Evolutionary conservation across 1,140 invertebrate genomes (phyloP).

Genomic region (Papilio aristodemus): DNA sequence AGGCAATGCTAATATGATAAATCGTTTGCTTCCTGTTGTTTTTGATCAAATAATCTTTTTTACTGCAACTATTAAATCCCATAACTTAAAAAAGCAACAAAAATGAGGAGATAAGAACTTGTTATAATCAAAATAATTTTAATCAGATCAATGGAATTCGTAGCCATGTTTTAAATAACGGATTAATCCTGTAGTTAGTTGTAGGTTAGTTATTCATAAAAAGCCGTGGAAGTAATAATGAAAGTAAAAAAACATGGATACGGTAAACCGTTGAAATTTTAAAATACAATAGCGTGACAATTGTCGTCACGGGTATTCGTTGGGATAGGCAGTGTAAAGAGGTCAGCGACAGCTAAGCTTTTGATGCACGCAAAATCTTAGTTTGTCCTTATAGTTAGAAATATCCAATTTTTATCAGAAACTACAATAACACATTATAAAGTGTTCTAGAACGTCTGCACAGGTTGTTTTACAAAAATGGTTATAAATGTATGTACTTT

Average conservation of each 20-base stretch:
- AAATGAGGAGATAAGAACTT: too few relatives aligned
- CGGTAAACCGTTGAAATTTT: slow-evolving; percentile 20
- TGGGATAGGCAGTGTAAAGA: slow-evolving; percentile 21
- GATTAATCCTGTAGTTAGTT: too few relatives aligned
- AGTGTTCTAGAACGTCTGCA: neutral
- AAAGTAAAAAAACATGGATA: slow-evolving; percentile 21
- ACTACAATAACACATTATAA: neutral
- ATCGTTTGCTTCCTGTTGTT: too few relatives aligned
- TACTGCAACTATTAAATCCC: too few relatives aligned
- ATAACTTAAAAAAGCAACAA: too few relatives aligned
- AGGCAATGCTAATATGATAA: neutral
- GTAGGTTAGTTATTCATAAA: too few relatives aligned
- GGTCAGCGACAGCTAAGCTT: neutral
- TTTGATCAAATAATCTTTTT: too few relatives aligned
- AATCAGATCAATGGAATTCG: too few relatives aligned
- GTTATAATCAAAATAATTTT: too few relatives aligned
- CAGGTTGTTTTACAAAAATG: neutral
- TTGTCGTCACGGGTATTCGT: slow-evolving; percentile 7
- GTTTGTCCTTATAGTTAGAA: slow-evolving; percentile 1
- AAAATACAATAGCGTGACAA: slow-evolving; percentile 29
- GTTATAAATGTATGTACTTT: neutral
- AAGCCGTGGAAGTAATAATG: neutral
- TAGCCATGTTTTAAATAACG: too few relatives aligned
- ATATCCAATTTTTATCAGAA: neutral
- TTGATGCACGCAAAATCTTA: neutral